Evolutionary conservation across 2,888 invertebrate genomes (phyloP).

Genomic region (Orchesella flavescens): DNA sequence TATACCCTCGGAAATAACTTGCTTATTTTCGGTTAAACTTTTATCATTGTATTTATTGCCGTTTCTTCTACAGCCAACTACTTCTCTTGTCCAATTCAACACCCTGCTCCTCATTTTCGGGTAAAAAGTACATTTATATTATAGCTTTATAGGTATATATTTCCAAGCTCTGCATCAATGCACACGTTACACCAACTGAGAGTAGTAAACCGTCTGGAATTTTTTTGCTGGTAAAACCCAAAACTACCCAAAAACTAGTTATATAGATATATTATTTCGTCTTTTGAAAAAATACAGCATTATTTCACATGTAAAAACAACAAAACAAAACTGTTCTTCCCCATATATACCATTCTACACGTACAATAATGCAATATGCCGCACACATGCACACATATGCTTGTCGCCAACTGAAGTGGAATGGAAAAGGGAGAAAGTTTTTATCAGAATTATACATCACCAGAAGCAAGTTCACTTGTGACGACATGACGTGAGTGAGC

Average conservation of each 20-base stretch:
- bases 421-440: background rate
- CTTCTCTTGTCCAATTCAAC: too few species aligned
- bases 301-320: slow-evolving; percentile 13
- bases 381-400: background rate
- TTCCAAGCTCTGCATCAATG: too few species aligned
- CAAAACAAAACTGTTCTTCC: slow-evolving; percentile 4
- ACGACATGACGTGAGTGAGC: background rate
- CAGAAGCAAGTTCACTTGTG: background rate
- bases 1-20: too few species aligned
- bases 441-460: slow-evolving; percentile 28
- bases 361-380: too few species aligned
- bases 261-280: slow-evolving; percentile 2
- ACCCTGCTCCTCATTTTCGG: background rate
- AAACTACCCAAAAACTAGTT: too few species aligned
- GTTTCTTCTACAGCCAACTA: background rate
- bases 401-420: slow-evolving; percentile 13
- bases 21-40: background rate
- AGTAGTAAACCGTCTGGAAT: too few species aligned
- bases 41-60: slow-evolving; percentile 15
- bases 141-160: too few species aligned
- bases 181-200: too few species aligned
- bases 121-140: too few species aligned
- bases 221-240: too few species aligned
- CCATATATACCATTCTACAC: too few species aligned
- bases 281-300: background rate